Percentiles rank a stretch among this genome's conserved stretches.
Conservation (phyloP, 2,888 invertebrate species). For the Sphaerophoria rueppellii region DNA sequence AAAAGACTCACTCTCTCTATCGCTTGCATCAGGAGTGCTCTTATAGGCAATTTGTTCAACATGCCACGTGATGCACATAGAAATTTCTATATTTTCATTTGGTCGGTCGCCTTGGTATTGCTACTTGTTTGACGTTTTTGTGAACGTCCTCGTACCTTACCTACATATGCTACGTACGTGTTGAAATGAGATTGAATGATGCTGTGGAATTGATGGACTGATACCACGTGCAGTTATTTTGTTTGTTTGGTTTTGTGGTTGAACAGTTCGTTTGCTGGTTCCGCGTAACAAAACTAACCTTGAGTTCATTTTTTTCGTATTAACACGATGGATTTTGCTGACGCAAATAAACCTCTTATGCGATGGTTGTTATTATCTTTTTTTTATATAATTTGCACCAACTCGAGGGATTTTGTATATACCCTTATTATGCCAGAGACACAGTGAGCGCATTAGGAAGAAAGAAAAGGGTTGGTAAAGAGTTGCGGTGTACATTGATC, state of each 20-base stretch:
- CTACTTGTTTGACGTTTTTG: not conserved
- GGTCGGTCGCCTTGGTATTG: not conserved
- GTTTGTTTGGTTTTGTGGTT: not conserved
- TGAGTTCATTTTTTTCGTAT: too few species aligned
- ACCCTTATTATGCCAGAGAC: too few species aligned
- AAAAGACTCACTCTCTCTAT: conserved; percentile 14
- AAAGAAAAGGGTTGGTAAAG: too few species aligned
- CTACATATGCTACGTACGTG: conserved; percentile 9
- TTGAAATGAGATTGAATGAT: conserved; percentile 27
- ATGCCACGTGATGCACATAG: conserved; percentile 63
- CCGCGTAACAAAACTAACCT: too few species aligned
- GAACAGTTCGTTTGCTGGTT: not conserved
- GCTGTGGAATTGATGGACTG: conserved; percentile 10
- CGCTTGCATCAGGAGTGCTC: not conserved
- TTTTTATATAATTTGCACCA: too few species aligned
- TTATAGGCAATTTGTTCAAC: conserved; percentile 65
- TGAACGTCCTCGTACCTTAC: not conserved
- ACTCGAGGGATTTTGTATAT: too few species aligned
- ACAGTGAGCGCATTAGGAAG: too few species aligned
- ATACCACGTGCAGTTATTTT: not conserved
- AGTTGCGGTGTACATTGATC: too few species aligned
- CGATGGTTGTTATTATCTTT: too few species aligned
- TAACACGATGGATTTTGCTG: too few species aligned
- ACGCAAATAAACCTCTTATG: too few species aligned
- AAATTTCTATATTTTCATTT: conserved; percentile 44